phyloP scores from a whole-genome alignment of 2,113 vertebrate genomes.

The Porphyrio hochstetteri region DNA sequence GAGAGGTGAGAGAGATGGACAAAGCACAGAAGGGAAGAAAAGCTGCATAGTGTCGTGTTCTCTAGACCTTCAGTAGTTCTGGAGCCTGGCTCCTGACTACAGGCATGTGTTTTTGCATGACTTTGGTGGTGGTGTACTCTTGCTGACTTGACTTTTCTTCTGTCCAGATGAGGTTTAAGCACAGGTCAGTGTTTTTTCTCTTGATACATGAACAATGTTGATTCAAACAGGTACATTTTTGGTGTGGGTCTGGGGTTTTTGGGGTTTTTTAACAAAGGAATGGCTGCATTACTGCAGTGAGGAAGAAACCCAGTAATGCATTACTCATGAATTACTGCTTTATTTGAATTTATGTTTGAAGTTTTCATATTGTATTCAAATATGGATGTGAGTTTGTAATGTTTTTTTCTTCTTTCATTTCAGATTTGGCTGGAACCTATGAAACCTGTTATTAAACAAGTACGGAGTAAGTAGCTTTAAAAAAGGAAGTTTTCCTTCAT shows the following conservation, averaged over 20 bases:
- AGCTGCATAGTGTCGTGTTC: background rate
- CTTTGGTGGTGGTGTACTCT: background rate
- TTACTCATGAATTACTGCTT: background rate
- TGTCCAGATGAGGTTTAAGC: background rate
- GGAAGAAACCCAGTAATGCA: background rate
- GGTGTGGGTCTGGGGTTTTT: background rate
- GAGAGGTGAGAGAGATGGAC: background rate
- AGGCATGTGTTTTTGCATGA: background rate
- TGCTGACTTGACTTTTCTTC: background rate
- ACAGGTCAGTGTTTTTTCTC: background rate
- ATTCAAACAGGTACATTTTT: background rate
- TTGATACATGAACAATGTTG: background rate
- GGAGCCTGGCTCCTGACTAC: background rate
- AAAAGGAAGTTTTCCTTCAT: constrained; percentile 46
- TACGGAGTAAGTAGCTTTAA: constrained; percentile 86
- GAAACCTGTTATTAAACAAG: constrained; percentile 89
- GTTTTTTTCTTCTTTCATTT: constrained; percentile 54
- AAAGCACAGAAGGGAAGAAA: background rate
- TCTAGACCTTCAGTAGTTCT: background rate
- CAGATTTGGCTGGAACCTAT: constrained; percentile 96
- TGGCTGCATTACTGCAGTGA: background rate
- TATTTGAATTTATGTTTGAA: constrained; percentile 8
- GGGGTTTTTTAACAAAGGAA: background rate
- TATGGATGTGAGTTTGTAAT: background rate
- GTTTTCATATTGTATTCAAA: background rate